phyloP scores from a whole-genome alignment of 2,113 vertebrate genomes.

The Sinocyclocheilus rhinocerous region DNA sequence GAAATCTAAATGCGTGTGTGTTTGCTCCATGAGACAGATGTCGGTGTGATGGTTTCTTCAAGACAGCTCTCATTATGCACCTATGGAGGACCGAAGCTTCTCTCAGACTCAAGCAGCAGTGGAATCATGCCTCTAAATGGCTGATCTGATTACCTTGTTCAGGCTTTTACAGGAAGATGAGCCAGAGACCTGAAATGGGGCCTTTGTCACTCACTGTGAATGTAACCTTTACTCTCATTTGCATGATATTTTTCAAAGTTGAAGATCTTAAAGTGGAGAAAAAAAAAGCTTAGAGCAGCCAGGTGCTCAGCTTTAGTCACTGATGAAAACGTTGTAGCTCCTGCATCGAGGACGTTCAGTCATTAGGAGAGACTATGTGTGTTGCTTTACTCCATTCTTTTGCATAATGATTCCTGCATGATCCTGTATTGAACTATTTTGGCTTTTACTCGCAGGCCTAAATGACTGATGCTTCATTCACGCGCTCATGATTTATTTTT shows the following conservation, averaged over 20 bases:
- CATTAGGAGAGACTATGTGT: too few species aligned
- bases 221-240: slow-evolving; percentile 61
- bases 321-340: too few species aligned
- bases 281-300: too few species aligned
- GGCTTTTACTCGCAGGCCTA: too few species aligned
- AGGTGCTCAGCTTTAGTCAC: too few species aligned
- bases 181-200: slow-evolving; percentile 54
- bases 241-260: slow-evolving; percentile 42
- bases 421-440: too few species aligned
- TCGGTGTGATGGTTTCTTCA: background rate
- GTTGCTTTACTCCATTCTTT: too few species aligned
- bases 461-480: too few species aligned
- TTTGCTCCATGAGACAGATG: slow-evolving; percentile 13
- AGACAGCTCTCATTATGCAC: slow-evolving; percentile 28
- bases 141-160: slow-evolving; percentile 56
- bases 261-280: slow-evolving; percentile 32
- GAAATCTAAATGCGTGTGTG: slow-evolving; percentile 53
- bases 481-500: too few species aligned
- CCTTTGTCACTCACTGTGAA: slow-evolving; percentile 55
- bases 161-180: slow-evolving; percentile 53
- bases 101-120: slow-evolving; percentile 14
- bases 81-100: background rate
- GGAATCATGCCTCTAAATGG: slow-evolving; percentile 51
- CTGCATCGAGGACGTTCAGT: too few species aligned
- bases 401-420: too few species aligned